These are phyloP conservation scores for Apodemia mormo DNA, from an alignment of 2,888 invertebrate genomes.

Conservation along the genomic window DNA sequence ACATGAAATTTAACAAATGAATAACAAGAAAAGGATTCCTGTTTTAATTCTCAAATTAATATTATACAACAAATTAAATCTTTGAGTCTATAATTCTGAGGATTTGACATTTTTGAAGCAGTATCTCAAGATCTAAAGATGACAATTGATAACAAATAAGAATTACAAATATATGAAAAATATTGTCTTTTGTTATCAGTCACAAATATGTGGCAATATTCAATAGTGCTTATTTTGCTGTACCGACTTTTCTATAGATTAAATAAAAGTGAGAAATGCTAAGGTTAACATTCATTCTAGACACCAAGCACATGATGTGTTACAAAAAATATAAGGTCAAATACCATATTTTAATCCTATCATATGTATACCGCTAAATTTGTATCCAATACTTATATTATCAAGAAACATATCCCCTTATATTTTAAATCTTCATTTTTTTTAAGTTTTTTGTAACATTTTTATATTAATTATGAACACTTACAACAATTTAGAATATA, in stretches of 20 bases:
- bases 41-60: constrained; percentile 26
- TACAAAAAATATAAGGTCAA: constrained; percentile 17
- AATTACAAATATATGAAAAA: constrained; percentile 40
- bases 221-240: constrained; percentile 45
- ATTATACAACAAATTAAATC: constrained; percentile 26
- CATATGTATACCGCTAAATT: constrained; percentile 2
- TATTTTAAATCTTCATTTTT: constrained; percentile 44
- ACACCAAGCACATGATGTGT: constrained; percentile 5
- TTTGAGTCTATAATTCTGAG: neutral
- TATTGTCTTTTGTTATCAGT: constrained; percentile 62
- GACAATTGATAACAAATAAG: neutral
- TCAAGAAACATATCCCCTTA: constrained; percentile 47
- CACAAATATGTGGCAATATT: constrained; percentile 32
- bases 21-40: constrained; percentile 48
- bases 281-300: constrained; percentile 1
- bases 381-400: constrained; percentile 33
- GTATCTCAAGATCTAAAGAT: neutral
- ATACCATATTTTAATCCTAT: constrained; percentile 11
- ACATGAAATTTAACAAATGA: constrained; percentile 56
- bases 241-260: constrained; percentile 41
- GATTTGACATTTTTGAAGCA: neutral
- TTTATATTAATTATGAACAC: constrained; percentile 73
- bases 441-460: constrained; percentile 62
- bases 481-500: constrained; percentile 79
- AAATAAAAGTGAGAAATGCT: constrained; percentile 10